Evolutionary conservation across 2,888 invertebrate species (phyloP).

Genomic region (Athetis lepigone): DNA sequence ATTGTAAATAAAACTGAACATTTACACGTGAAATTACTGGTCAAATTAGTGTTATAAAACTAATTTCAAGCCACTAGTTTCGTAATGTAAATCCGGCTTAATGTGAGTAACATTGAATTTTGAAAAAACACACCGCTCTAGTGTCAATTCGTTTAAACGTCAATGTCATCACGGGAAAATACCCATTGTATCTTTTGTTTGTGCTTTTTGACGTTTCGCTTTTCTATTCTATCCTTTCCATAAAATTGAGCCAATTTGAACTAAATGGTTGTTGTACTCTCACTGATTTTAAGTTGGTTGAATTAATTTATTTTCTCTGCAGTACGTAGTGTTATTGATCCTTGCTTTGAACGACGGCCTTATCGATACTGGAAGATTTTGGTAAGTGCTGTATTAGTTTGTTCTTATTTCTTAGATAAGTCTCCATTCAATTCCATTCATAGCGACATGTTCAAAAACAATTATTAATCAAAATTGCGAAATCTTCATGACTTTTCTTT

Average conservation of each 20-base stretch:
- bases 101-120: background rate
- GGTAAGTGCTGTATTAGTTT: conserved; percentile 45
- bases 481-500: conserved; percentile 28
- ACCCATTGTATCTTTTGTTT: conserved; percentile 50
- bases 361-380: conserved; percentile 24
- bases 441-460: conserved; percentile 36
- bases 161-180: conserved; percentile 55
- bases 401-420: background rate
- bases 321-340: conserved; percentile 47
- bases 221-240: conserved; percentile 19
- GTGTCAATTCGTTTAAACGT: conserved; percentile 22
- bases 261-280: conserved; percentile 31
- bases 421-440: conserved; percentile 1
- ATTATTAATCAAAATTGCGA: conserved; percentile 22
- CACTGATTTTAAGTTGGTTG: conserved; percentile 14
- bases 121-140: background rate
- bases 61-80: too few species aligned
- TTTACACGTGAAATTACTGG: too few species aligned
- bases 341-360: conserved; percentile 1
- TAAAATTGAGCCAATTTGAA: conserved; percentile 8
- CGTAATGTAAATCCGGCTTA: too few species aligned
- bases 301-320: conserved; percentile 54
- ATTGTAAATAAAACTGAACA: too few species aligned
- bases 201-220: conserved; percentile 39
- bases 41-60: too few species aligned